Percentiles rank a stretch among this genome's conserved stretches.
phyloP scores from a whole-genome alignment of 2,113 vertebrate species.

The Salminus brasiliensis region DNA sequence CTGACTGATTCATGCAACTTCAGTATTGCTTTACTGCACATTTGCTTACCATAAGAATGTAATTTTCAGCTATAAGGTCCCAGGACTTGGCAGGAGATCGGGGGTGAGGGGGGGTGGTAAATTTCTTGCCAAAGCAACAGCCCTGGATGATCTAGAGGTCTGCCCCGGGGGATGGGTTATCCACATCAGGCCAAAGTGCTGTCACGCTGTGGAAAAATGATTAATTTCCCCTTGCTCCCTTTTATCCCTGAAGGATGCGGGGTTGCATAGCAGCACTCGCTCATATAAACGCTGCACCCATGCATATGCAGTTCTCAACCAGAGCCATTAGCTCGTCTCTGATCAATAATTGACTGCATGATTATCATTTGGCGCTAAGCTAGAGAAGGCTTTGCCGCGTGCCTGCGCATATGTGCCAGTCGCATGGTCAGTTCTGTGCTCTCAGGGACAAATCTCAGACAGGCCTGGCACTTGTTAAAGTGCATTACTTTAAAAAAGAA shows the following conservation, averaged over 20 bases:
- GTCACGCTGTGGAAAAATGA: constrained; percentile 75
- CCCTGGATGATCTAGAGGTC: constrained; percentile 76
- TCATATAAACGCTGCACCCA: constrained; percentile 65
- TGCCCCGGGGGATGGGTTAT: constrained; percentile 72
- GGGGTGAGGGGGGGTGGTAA: constrained; percentile 48
- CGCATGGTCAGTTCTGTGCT: not conserved
- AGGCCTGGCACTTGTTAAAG: constrained; percentile 16
- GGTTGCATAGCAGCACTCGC: constrained; percentile 59
- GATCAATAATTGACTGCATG: constrained; percentile 65
- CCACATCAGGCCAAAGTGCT: constrained; percentile 77
- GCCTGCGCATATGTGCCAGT: constrained; percentile 13
- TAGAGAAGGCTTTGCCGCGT: not conserved
- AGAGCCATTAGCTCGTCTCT: constrained; percentile 56
- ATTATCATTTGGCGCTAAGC: constrained; percentile 59
- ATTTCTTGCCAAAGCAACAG: constrained; percentile 73
- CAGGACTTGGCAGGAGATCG: constrained; percentile 70
- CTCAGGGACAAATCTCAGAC: not conserved
- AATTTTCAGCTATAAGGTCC: constrained; percentile 78
- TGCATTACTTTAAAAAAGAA: constrained; percentile 20
- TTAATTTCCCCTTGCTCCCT: constrained; percentile 70
- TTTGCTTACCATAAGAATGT: constrained; percentile 79
- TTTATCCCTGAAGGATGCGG: constrained; percentile 68
- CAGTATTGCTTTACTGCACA: constrained; percentile 71
- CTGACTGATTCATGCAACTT: constrained; percentile 68
- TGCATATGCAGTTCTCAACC: constrained; percentile 70